Conservation (phyloP, 1,140 invertebrate genomes). For the Campoletis sonorensis region DNA sequence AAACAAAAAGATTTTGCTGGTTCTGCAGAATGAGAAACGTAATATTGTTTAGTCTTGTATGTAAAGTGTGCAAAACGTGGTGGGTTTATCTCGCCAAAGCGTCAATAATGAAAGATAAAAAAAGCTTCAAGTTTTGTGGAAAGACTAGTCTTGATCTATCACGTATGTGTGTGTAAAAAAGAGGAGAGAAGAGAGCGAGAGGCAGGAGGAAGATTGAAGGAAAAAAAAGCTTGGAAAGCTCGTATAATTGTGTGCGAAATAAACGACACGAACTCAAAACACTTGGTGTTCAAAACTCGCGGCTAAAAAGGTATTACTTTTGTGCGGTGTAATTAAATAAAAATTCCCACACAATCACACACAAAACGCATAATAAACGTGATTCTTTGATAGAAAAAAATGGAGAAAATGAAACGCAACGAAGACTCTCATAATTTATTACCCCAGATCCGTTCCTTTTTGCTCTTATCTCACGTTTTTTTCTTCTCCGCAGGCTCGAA, state of each 20-base stretch:
- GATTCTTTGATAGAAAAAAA: conserved; percentile 20
- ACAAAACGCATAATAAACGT: conserved; percentile 17
- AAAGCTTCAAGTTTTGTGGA: not conserved
- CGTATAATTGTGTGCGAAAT: not conserved
- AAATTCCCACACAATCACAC: not conserved
- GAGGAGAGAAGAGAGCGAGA: not conserved
- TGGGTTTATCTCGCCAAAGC: not conserved
- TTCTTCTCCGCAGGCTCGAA: not conserved
- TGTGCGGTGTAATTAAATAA: not conserved
- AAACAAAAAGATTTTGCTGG: not conserved
- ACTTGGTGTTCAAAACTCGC: not conserved
- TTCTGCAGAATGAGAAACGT: not conserved
- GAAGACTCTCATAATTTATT: conserved; percentile 6
- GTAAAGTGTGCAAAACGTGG: not conserved
- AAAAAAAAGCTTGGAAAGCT: not conserved
- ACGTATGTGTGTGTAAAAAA: not conserved
- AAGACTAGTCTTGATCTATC: conserved; percentile 4
- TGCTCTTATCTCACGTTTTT: not conserved
- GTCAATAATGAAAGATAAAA: not conserved
- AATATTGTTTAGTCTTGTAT: not conserved
- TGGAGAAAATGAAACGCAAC: not conserved
- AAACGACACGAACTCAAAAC: not conserved
- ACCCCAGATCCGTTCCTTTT: not conserved
- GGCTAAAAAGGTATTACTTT: not conserved
- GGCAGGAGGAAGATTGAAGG: not conserved